Base-by-base conservation (phyloP, 2,797 vertebrate species). In the Psittacula echo region DNA sequence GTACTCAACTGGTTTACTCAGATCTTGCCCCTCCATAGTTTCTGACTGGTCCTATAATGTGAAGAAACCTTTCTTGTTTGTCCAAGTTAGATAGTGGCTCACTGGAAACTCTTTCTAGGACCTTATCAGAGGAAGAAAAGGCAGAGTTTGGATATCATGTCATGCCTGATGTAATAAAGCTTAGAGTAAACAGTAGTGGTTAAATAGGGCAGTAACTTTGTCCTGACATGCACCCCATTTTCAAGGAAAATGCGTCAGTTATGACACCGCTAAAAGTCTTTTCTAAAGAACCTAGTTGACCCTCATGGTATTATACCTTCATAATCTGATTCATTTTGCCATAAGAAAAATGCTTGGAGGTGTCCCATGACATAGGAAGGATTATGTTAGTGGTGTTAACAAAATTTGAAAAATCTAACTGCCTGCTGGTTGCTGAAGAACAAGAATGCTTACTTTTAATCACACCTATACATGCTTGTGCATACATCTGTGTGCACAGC, bases 381-480 rank as follows among this genome's bases (percentile, higher is more conserved):
- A 6, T 2, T 10, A 17, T 60, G 23, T 60, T 60, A 60, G 58
- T 10, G 39, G 10, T 56, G n/a, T 60, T 47, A 29, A 24, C 4
- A 50, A 20, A 70, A 74, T 64, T 2, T 73, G 51, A 72, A 73
- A 92, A 76, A 64, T 27, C 32, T 29, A 80, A 5, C 80, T 75
- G 5, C 10, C 15, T 80, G 15, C 6, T 77, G 42, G 32, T 30
- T 66, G 21, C 7, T 70, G 75, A 91, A 89, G n/a, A 19, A 56
- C 21, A 50, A 67, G 5, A 4, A 30, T 10, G 14, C 4, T 85
- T 56, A 51, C 23, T 85, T 93, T 82, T 77, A 66, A 45, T 51
- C 71, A 5, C 1, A 3, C 1, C 82, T 85, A 37, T 29, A 7
- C 15, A 0, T 44, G 15, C 44, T 7, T 45, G 19, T 9, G 4